Conservation (phyloP, 2,113 vertebrate genomes). For the Sclerurus mexicanus region DNA sequence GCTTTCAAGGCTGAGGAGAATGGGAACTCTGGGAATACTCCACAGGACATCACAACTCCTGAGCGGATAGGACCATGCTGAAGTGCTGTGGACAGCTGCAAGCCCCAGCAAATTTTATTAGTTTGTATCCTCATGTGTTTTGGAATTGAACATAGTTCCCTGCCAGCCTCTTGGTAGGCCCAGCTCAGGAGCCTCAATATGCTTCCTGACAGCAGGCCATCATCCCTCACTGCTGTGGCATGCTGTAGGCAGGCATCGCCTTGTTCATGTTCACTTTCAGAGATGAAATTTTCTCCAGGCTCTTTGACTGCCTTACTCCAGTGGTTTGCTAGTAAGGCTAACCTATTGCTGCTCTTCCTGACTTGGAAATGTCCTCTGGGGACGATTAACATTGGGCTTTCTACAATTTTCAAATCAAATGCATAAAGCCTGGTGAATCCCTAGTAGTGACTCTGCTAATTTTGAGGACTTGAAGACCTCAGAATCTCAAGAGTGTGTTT, state of each 20-base stretch:
- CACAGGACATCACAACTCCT: neutral
- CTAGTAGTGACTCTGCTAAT: neutral
- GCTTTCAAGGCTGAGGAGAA: neutral
- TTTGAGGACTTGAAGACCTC: neutral
- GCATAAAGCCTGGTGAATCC: neutral
- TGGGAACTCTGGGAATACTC: neutral
- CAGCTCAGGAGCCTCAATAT: fast-evolving
- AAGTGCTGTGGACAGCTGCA: neutral
- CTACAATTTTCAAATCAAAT: conserved; percentile 4
- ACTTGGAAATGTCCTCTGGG: neutral
- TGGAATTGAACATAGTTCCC: neutral
- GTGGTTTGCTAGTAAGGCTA: neutral
- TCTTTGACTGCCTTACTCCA: neutral
- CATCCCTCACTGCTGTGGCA: fast-evolving
- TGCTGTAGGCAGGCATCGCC: neutral
- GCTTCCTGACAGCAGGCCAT: neutral
- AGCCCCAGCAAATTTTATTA: neutral
- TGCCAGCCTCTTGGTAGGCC: neutral
- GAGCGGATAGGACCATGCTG: fast-evolving
- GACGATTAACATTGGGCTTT: neutral
- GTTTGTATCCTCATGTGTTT: neutral
- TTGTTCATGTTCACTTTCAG: fast-evolving
- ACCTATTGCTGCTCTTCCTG: neutral
- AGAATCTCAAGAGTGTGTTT: neutral
- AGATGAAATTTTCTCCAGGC: neutral